phyloP scores from a whole-genome alignment of 2,888 invertebrate genomes.

The Pseudeuparius sepicola region DNA sequence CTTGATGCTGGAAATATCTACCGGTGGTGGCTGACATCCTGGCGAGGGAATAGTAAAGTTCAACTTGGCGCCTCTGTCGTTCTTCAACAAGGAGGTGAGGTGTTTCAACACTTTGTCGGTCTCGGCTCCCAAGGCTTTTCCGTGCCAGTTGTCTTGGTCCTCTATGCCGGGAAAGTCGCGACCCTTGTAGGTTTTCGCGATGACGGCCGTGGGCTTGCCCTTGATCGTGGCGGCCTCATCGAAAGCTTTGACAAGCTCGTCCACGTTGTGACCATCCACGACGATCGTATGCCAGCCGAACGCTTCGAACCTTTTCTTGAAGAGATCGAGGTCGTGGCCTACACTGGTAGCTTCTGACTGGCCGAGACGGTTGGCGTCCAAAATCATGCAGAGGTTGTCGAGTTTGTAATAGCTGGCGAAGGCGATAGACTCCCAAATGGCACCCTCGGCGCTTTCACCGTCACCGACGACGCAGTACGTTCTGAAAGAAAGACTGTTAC shows the following conservation, averaged over 20 bases:
- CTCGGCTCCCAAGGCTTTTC: constrained; percentile 84
- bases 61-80: constrained; percentile 49
- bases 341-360: constrained; percentile 92
- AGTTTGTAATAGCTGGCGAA: constrained; percentile 91
- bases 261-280: constrained; percentile 93
- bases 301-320: constrained; percentile 71
- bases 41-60: constrained; percentile 49
- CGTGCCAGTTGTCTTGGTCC: constrained; percentile 93
- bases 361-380: constrained; percentile 94
- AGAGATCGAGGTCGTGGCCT: constrained; percentile 79
- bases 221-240: constrained; percentile 62
- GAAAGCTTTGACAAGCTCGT: constrained; percentile 80
- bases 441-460: constrained; percentile 97
- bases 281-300: constrained; percentile 86
- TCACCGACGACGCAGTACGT: constrained; percentile 94
- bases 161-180: constrained; percentile 81
- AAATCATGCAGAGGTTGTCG: constrained; percentile 92
- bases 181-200: constrained; percentile 97
- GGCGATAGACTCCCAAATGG: constrained; percentile 92
- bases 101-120: constrained; percentile 59
- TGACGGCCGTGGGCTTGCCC: constrained; percentile 80
- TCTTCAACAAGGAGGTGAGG: constrained; percentile 55
- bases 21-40: constrained; percentile 53
- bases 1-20: constrained; percentile 58
- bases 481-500: constrained; percentile 48